phyloP scores from a whole-genome alignment of 2,888 invertebrate genomes.

The Achlya flavicornis region DNA sequence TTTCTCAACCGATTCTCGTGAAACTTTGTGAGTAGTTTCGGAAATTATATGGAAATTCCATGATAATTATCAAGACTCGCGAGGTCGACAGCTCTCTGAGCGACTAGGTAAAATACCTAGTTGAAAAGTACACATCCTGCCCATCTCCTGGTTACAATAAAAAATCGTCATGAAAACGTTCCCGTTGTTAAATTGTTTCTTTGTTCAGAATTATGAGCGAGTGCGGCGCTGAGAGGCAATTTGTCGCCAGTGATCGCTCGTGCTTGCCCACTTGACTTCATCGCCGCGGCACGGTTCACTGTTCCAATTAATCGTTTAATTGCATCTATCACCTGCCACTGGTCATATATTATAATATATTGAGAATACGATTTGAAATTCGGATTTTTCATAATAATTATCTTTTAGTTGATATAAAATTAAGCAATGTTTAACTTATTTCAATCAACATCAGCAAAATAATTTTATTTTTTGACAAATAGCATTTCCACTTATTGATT shows the following conservation, averaged over 20 bases:
- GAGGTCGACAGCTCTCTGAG: too few relatives aligned
- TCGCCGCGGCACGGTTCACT: constrained; percentile 18
- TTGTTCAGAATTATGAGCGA: constrained; percentile 46
- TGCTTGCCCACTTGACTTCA: constrained; percentile 27
- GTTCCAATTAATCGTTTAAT: constrained; percentile 42
- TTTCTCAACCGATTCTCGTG: too few relatives aligned
- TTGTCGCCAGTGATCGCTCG: constrained; percentile 46
- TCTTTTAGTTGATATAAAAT: too few relatives aligned
- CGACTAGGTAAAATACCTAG: too few relatives aligned
- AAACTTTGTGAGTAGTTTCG: too few relatives aligned
- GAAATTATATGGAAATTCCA: too few relatives aligned
- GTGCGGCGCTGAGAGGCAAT: constrained; percentile 46
- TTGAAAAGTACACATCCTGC: neutral
- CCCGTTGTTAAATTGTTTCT: constrained; percentile 43
- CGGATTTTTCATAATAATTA: too few relatives aligned
- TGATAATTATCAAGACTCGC: too few relatives aligned
- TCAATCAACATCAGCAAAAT: too few relatives aligned
- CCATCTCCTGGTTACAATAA: constrained; percentile 20
- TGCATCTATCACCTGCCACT: constrained; percentile 24
- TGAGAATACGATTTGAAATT: neutral
- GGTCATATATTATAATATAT: constrained; percentile 13
- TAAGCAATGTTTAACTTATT: too few relatives aligned
- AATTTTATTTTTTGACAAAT: too few relatives aligned
- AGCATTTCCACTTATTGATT: too few relatives aligned
- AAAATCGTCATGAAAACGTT: constrained; percentile 34